Conservation (phyloP, 2,888 invertebrate species). For the Portevinia maculata region DNA sequence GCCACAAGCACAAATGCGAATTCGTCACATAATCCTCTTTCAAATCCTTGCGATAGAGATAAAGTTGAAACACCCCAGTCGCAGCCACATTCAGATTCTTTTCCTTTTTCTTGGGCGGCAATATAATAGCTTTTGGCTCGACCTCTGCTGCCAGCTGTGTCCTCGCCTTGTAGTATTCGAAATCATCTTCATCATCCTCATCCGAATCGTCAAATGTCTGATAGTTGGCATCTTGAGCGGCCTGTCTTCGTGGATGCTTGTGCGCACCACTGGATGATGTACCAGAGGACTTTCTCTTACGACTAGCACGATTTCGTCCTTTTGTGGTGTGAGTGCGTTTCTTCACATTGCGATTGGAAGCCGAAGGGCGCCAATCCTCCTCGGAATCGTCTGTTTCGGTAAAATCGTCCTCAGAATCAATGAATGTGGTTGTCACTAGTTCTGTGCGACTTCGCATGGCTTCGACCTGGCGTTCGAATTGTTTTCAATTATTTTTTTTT, state of each 20-base stretch:
- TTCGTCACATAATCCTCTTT: conserved; percentile 79
- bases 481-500: neutral
- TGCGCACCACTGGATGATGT: conserved; percentile 71
- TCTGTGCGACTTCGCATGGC: conserved; percentile 82
- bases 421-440: conserved; percentile 82
- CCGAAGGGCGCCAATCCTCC: conserved; percentile 82
- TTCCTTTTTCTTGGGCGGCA: conserved; percentile 79
- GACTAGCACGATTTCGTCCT: conserved; percentile 72
- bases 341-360: conserved; percentile 76
- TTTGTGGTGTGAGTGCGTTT: conserved; percentile 77
- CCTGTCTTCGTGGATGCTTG: conserved; percentile 64
- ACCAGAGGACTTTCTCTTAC: conserved; percentile 69
- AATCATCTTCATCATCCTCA: conserved; percentile 75
- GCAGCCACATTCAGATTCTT: conserved; percentile 55
- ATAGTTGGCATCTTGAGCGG: conserved; percentile 76
- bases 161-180: conserved; percentile 68
- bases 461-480: conserved; percentile 28
- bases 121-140: conserved; percentile 75
- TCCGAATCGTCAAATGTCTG: conserved; percentile 78
- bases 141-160: conserved; percentile 74
- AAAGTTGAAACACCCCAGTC: conserved; percentile 50
- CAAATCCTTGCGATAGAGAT: conserved; percentile 80
- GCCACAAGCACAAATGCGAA: conserved; percentile 81
- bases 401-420: conserved; percentile 82
- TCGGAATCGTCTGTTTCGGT: conserved; percentile 82